Evolutionary conservation across 1,140 invertebrate species (phyloP).

Genomic region (Lycorma delicatula): DNA sequence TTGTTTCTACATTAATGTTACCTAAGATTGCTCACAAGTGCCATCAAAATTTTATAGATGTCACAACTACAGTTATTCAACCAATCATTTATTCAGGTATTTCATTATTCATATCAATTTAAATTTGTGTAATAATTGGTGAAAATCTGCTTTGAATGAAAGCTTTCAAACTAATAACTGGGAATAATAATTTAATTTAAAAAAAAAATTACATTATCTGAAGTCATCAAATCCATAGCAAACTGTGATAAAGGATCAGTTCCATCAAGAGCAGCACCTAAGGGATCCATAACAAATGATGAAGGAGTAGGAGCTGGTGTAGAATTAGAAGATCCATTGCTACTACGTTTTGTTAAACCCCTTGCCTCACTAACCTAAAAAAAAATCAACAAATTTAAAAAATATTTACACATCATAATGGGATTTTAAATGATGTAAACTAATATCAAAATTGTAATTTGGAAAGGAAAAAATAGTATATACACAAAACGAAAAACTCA

Average conservation of each 20-base stretch:
- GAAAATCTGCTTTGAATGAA: no score
- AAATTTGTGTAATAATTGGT: no score
- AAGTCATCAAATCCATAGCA: constrained; percentile 56
- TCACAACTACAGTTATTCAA: no score
- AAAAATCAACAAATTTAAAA: neutral
- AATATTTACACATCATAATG: neutral
- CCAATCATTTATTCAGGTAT: no score
- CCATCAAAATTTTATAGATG: no score
- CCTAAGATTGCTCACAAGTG: neutral
- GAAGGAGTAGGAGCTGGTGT: neutral
- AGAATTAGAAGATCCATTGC: neutral
- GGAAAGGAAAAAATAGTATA: neutral
- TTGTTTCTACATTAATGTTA: neutral
- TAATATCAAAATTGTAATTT: neutral
- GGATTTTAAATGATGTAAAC: neutral
- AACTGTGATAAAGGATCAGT: constrained; percentile 66
- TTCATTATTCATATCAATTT: no score
- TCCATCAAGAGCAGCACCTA: constrained; percentile 54
- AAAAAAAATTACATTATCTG: constrained; percentile 44
- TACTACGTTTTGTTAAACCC: neutral
- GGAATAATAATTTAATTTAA: neutral
- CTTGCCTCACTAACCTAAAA: constrained; percentile 10
- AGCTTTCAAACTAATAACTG: no score
- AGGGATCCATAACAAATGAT: constrained; percentile 40
- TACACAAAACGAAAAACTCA: constrained; percentile 1